A percentile compares a stretch with the other conserved stretches of the same genome.
These are phyloP conservation scores for Chelonia mydas DNA, from an alignment of 2,797 vertebrate genomes.

Conservation along the genomic window DNA sequence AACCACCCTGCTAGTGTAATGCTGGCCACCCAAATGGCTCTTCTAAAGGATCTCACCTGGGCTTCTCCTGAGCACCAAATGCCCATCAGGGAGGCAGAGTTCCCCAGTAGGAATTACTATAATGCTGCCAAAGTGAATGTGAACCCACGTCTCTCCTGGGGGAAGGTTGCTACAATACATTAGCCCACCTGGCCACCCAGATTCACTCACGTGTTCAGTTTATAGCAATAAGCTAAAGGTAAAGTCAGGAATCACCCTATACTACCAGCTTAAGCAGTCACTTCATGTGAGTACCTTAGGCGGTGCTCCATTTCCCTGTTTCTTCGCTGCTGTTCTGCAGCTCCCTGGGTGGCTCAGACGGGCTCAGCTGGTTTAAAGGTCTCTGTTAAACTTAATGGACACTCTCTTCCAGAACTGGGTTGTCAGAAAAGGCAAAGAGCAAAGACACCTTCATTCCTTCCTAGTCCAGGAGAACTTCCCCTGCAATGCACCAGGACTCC, in stretches of 20 bases:
- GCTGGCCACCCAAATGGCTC: background rate
- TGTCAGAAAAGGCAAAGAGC: background rate
- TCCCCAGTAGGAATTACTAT: background rate
- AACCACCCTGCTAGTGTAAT: background rate
- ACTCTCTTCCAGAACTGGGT: background rate
- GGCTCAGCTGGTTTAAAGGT: background rate
- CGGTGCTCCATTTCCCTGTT: background rate
- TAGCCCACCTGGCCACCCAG: background rate
- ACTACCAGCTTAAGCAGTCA: background rate
- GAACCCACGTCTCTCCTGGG: background rate
- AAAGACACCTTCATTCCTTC: background rate
- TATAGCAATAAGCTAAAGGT: background rate
- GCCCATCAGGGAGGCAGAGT: background rate
- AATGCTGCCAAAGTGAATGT: background rate
- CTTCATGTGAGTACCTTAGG: background rate
- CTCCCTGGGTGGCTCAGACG: background rate
- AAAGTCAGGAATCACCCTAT: background rate
- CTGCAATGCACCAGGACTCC: background rate
- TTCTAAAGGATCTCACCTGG: background rate
- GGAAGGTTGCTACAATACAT: background rate
- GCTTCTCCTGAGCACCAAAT: background rate
- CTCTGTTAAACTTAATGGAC: background rate
- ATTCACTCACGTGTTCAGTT: background rate
- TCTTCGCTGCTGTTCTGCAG: background rate
- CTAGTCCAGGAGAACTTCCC: background rate